Evolutionary conservation across 2,888 invertebrate species (phyloP).

Genomic region (Odontothrips loti): DNA sequence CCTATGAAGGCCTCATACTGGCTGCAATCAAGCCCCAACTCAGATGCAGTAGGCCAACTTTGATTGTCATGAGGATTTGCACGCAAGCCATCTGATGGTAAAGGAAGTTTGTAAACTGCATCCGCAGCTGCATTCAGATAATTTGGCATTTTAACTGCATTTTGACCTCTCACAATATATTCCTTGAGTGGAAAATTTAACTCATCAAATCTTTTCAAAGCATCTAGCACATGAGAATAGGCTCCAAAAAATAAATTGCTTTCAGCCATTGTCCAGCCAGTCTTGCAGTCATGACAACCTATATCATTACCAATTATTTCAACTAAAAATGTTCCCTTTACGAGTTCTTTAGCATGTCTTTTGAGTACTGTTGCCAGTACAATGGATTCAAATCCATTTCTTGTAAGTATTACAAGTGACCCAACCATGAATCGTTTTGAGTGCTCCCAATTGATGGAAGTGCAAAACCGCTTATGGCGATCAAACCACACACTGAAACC

Average conservation of each 20-base stretch:
- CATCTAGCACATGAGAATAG: constrained; percentile 67
- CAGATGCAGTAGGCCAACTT: constrained; percentile 46
- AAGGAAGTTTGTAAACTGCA: background rate
- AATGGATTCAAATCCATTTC: constrained; percentile 60
- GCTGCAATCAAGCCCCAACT: constrained; percentile 57
- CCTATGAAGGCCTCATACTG: constrained; percentile 64
- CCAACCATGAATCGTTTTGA: constrained; percentile 65
- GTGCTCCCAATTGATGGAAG: constrained; percentile 48
- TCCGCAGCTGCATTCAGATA: constrained; percentile 44
- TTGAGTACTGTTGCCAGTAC: constrained; percentile 65
- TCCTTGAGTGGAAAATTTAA: constrained; percentile 62
- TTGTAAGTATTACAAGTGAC: constrained; percentile 66
- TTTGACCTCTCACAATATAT: constrained; percentile 58
- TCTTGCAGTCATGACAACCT: constrained; percentile 44
- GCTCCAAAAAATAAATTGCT: constrained; percentile 78
- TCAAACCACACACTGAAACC: constrained; percentile 38
- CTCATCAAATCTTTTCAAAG: constrained; percentile 57
- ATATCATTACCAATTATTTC: constrained; percentile 43
- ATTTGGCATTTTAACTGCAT: constrained; percentile 44
- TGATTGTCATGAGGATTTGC: background rate
- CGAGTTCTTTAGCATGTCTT: constrained; percentile 50
- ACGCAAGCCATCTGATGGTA: background rate
- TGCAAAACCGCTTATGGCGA: constrained; percentile 41
- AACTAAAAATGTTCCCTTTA: constrained; percentile 42
- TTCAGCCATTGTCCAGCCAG: constrained; percentile 64